Conservation (phyloP, 2,797 vertebrate species). For the Pseudopleuronectes americanus region DNA sequence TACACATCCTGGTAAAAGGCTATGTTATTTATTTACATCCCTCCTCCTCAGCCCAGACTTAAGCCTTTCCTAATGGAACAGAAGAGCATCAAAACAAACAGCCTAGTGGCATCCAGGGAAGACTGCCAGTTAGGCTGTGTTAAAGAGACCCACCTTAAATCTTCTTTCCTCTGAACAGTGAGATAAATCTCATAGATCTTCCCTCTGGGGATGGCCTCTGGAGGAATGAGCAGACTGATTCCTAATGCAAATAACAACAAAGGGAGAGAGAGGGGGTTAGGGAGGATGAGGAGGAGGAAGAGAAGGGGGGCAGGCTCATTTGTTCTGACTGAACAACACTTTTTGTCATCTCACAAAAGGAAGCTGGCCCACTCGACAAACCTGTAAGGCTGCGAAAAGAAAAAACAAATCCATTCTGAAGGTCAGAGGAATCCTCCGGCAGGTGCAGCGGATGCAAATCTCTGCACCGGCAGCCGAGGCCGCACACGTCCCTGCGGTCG, state of each 20-base stretch:
- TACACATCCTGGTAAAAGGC: constrained; percentile 69
- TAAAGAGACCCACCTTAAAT: constrained; percentile 92
- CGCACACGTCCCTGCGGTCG: constrained; percentile 62
- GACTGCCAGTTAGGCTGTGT: constrained; percentile 66
- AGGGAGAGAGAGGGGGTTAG: constrained; percentile 36
- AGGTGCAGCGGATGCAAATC: constrained; percentile 78
- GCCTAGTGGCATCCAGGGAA: constrained; percentile 72
- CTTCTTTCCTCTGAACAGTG: constrained; percentile 96
- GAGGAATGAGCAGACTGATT: constrained; percentile 98
- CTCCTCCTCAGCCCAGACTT: constrained; percentile 63
- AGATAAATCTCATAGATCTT: constrained; percentile 99
- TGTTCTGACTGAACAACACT: constrained; percentile 73
- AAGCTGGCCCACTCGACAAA: constrained; percentile 66
- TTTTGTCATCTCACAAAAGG: constrained; percentile 76
- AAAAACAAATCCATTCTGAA: constrained; percentile 73
- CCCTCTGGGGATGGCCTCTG: constrained; percentile 96
- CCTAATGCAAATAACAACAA: constrained; percentile 88
- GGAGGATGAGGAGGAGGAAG: constrained; percentile 11
- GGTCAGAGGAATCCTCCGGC: constrained; percentile 74
- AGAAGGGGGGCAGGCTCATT: constrained; percentile 67
- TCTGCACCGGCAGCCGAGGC: constrained; percentile 51
- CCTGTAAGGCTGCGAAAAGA: constrained; percentile 63
- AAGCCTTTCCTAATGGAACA: constrained; percentile 79
- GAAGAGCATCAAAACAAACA: constrained; percentile 80
- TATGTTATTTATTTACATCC: constrained; percentile 77